These are phyloP conservation scores for Caenorhabditis virilis DNA, from an alignment of 2,888 invertebrate genomes.

Conservation along the genomic window DNA sequence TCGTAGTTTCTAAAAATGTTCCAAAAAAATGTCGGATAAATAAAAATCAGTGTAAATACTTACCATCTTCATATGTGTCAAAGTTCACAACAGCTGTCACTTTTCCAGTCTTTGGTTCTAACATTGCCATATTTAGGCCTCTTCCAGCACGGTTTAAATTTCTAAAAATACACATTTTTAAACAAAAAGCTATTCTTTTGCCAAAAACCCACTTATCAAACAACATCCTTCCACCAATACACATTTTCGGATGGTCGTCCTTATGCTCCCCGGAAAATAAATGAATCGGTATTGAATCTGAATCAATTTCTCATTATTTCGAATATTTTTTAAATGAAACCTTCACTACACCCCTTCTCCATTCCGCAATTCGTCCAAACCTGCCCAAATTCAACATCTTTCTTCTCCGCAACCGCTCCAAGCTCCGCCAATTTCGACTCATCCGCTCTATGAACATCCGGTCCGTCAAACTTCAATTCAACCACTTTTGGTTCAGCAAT, in stretches of 20 bases:
- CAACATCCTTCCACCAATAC: constrained; percentile 71
- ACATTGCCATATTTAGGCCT: constrained; percentile 73
- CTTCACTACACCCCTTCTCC: constrained; percentile 28
- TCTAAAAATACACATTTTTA: constrained; percentile 40
- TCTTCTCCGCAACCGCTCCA: constrained; percentile 18
- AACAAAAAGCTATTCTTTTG: neutral
- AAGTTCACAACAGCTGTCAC: constrained; percentile 72
- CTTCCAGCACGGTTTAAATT: constrained; percentile 72
- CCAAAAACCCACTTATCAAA: constrained; percentile 36
- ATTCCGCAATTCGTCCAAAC: constrained; percentile 46
- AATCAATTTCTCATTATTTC: neutral
- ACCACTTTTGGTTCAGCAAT: constrained; percentile 39
- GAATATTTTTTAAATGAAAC: constrained; percentile 11
- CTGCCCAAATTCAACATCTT: constrained; percentile 32
- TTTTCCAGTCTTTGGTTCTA: constrained; percentile 71
- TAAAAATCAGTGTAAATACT: too few relatives aligned
- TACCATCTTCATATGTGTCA: constrained; percentile 73
- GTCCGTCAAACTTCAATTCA: neutral
- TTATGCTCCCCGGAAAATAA: constrained; percentile 71
- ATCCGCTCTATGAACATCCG: constrained; percentile 34
- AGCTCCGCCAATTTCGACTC: constrained; percentile 44
- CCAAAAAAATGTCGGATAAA: too few relatives aligned
- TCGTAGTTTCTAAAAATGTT: constrained; percentile 69
- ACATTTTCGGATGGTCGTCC: constrained; percentile 72
- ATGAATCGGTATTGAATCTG: constrained; percentile 40